Evolutionary conservation across 2,113 vertebrate species (phyloP).

Genomic region (Tautogolabrus adspersus): DNA sequence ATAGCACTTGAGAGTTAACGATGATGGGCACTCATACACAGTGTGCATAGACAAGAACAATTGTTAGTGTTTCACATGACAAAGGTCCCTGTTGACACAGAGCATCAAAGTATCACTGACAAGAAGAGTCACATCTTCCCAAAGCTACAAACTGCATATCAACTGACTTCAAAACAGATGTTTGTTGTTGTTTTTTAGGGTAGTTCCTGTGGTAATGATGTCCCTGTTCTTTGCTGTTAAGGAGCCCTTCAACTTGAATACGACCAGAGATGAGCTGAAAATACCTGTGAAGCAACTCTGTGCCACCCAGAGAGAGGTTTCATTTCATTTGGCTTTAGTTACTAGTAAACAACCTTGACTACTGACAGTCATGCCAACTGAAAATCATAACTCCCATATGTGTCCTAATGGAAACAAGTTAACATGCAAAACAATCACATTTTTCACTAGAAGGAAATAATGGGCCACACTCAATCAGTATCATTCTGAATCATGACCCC

Average conservation of each 20-base stretch:
- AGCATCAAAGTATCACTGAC: slow-evolving; percentile 17
- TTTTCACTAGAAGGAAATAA: slow-evolving; percentile 57
- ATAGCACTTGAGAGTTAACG: slow-evolving; percentile 67
- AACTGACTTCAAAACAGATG: background rate
- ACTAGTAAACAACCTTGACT: slow-evolving; percentile 62
- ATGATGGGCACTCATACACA: slow-evolving; percentile 33
- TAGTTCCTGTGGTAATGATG: slow-evolving; percentile 41
- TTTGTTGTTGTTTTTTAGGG: slow-evolving; percentile 5
- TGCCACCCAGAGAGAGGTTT: slow-evolving; percentile 33
- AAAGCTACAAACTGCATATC: background rate
- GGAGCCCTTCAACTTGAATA: slow-evolving; percentile 25
- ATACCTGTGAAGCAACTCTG: slow-evolving; percentile 16
- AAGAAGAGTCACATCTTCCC: background rate
- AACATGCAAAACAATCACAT: slow-evolving; percentile 22
- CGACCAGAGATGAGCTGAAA: slow-evolving; percentile 15
- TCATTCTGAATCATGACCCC: slow-evolving; percentile 45
- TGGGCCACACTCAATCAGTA: slow-evolving; percentile 38
- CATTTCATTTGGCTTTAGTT: slow-evolving; percentile 36
- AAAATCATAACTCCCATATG: slow-evolving; percentile 25
- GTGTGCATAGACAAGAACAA: background rate
- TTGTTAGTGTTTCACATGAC: background rate
- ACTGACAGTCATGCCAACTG: slow-evolving; percentile 28
- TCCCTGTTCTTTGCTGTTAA: slow-evolving; percentile 16
- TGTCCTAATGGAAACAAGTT: slow-evolving; percentile 28
- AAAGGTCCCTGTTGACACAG: background rate